Evolutionary conservation across 30 jellyfish, hydroid and myxozoan genomes (phyloP).

Genomic region (Euphysa ruthae): DNA sequence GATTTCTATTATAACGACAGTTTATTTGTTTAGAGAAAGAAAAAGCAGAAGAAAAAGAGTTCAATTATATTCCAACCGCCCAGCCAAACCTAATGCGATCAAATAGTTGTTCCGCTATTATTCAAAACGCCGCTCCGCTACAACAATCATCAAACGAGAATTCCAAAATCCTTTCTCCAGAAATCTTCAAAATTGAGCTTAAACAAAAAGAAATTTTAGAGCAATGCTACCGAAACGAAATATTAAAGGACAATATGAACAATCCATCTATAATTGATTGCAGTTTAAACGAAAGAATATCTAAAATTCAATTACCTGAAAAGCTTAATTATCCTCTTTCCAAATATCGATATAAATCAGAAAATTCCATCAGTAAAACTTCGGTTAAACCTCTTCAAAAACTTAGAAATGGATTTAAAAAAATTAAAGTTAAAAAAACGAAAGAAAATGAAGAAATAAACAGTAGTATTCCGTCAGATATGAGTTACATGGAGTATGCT

Average conservation of each 20-base stretch:
- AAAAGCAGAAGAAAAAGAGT: too few species aligned
- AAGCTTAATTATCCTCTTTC: too few species aligned
- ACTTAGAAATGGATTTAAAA: background rate
- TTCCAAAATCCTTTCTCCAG: too few species aligned
- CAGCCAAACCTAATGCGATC: too few species aligned
- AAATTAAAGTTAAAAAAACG: background rate
- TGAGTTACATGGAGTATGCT: background rate
- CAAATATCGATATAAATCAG: constrained; percentile 15
- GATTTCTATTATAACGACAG: too few species aligned
- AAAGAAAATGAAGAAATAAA: background rate
- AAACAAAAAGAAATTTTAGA: constrained; percentile 1
- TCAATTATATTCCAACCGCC: too few species aligned
- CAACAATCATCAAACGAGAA: background rate
- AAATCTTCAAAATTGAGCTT: background rate
- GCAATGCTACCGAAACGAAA: constrained; percentile 13
- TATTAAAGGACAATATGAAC: too few species aligned
- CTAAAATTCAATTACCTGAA: too few species aligned
- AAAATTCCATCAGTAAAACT: too few species aligned
- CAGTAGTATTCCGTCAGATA: background rate
- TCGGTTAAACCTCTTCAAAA: constrained; percentile 6
- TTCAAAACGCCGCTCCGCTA: background rate
- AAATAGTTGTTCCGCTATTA: constrained; percentile 12
- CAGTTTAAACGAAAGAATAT: too few species aligned
- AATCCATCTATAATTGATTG: too few species aligned
- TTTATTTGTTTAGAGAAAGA: too few species aligned